A percentile compares a stretch with the other conserved stretches of the same genome.
phyloP scores from a whole-genome alignment of 2,113 vertebrate species.

The Tupaia chinensis region DNA sequence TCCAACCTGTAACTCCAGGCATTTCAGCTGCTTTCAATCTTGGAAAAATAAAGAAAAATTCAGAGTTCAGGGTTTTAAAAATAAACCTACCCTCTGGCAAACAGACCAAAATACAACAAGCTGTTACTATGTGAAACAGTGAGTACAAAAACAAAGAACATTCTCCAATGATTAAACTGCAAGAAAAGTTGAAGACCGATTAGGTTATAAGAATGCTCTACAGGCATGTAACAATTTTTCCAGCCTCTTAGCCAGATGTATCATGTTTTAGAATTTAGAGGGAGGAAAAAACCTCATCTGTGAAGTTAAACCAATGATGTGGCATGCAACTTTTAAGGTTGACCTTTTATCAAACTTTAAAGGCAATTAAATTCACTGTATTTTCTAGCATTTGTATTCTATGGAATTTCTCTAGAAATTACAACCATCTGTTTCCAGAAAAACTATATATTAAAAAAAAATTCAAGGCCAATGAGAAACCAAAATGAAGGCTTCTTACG shows the following conservation, averaged over 20 bases:
- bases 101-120: slow-evolving; percentile 91
- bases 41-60: slow-evolving; percentile 92
- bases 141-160: slow-evolving; percentile 91
- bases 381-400: slow-evolving; percentile 64
- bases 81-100: slow-evolving; percentile 92
- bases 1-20: slow-evolving; percentile 92
- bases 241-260: slow-evolving; percentile 84
- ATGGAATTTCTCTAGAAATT: slow-evolving; percentile 65
- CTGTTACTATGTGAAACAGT: slow-evolving; percentile 90
- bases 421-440: slow-evolving; percentile 38
- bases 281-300: slow-evolving; percentile 63
- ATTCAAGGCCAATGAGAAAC: not conserved
- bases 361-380: slow-evolving; percentile 28
- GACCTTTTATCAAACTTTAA: slow-evolving; percentile 69
- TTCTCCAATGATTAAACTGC: slow-evolving; percentile 90
- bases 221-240: slow-evolving; percentile 87
- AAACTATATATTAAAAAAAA: slow-evolving; percentile 60
- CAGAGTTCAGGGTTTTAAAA: slow-evolving; percentile 93
- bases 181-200: slow-evolving; percentile 84
- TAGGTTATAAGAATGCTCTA: slow-evolving; percentile 87
- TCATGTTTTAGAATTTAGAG: slow-evolving; percentile 77
- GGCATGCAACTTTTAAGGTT: slow-evolving; percentile 57
- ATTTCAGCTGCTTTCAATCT: slow-evolving; percentile 93
- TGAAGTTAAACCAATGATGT: slow-evolving; percentile 69
- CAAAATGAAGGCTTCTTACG: not conserved